Conservation (phyloP, 2,113 vertebrate genomes). For the Anoura caudifer region DNA sequence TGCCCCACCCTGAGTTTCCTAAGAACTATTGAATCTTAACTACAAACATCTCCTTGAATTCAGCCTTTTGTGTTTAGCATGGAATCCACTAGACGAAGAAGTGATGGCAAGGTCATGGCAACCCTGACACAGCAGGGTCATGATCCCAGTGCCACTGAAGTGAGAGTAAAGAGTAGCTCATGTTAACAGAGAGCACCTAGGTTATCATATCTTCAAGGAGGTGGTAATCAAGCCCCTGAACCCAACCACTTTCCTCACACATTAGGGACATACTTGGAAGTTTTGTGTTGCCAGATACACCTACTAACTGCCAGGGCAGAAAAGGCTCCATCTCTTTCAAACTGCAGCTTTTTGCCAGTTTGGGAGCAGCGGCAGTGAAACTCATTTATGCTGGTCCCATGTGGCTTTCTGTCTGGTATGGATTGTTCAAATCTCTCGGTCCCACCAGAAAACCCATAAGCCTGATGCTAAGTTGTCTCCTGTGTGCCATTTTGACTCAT, state of each 20-base stretch:
- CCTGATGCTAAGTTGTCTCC: constrained; percentile 31
- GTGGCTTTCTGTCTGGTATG: neutral
- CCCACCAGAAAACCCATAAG: constrained; percentile 39
- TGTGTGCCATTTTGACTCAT: neutral
- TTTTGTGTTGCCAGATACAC: neutral
- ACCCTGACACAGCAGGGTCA: neutral
- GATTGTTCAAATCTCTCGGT: constrained; percentile 20
- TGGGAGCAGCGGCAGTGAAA: neutral
- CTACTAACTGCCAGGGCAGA: neutral
- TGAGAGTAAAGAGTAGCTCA: neutral
- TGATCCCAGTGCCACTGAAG: neutral
- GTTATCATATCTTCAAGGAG: neutral
- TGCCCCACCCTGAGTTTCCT: neutral
- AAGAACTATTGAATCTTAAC: neutral
- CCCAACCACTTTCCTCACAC: no score
- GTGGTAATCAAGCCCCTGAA: neutral
- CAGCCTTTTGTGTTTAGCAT: neutral
- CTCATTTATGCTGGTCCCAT: neutral
- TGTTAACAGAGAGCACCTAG: neutral
- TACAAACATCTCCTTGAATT: neutral
- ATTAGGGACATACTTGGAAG: neutral
- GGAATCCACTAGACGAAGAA: neutral
- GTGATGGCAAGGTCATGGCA: neutral
- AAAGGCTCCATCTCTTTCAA: neutral
- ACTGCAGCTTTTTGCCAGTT: neutral